These are phyloP conservation scores for Hyperoplus lanceolatus DNA, from an alignment of 2,797 vertebrate genomes.

Conservation along the genomic window DNA sequence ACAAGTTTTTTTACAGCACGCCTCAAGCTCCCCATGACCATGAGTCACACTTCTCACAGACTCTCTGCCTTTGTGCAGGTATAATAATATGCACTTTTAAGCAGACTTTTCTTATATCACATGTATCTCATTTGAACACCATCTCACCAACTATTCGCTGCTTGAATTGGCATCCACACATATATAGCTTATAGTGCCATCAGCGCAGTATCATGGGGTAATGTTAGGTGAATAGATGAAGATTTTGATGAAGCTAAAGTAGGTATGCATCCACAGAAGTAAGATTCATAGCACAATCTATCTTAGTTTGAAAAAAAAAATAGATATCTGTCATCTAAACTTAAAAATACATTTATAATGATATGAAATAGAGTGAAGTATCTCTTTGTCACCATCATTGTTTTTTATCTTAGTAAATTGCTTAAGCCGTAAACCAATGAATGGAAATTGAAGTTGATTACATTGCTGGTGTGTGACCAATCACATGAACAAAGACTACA, in stretches of 20 bases:
- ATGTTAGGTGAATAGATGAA: too few species aligned
- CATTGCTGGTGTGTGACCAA: not conserved
- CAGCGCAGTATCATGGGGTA: not conserved
- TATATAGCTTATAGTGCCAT: not conserved
- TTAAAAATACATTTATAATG: not conserved
- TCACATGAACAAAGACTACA: not conserved
- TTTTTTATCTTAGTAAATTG: not conserved
- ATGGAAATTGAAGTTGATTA: not conserved
- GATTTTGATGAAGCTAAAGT: not conserved
- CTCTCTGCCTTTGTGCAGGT: slow-evolving; percentile 18
- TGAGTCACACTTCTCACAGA: slow-evolving; percentile 47
- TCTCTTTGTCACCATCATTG: not conserved
- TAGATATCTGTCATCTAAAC: too few species aligned
- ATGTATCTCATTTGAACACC: slow-evolving; percentile 23
- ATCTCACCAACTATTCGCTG: slow-evolving; percentile 3
- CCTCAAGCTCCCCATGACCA: slow-evolving; percentile 47
- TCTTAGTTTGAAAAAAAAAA: too few species aligned
- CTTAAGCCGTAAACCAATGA: not conserved
- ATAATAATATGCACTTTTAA: slow-evolving; percentile 36
- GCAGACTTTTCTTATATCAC: slow-evolving; percentile 22
- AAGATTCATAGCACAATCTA: too few species aligned
- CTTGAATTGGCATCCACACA: slow-evolving; percentile 11
- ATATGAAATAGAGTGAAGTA: not conserved
- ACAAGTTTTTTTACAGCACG: slow-evolving; percentile 33
- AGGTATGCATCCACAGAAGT: not conserved